A percentile compares a stretch with the other conserved stretches of the same genome.
These are phyloP conservation scores for Typhlomys cinereus DNA, from an alignment of 2,113 vertebrate genomes.

Conservation along the genomic window DNA sequence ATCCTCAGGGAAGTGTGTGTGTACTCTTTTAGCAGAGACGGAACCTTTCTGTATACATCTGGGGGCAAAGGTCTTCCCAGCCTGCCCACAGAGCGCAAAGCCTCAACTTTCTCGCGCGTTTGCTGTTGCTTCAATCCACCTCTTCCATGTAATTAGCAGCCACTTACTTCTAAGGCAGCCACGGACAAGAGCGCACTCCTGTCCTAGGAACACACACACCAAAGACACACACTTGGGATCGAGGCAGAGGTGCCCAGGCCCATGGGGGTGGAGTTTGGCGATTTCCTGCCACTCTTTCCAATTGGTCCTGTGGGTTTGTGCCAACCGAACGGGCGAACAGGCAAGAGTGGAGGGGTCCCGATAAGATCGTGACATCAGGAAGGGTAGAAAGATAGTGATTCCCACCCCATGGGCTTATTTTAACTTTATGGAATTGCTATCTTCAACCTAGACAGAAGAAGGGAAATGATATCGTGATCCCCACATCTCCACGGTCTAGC, in stretches of 20 bases:
- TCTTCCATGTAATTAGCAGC: not conserved
- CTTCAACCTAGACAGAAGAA: not conserved
- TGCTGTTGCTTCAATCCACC: not conserved
- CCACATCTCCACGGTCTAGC: not conserved
- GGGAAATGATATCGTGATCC: not conserved
- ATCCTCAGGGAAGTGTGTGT: fast-evolving
- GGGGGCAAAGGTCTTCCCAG: not conserved
- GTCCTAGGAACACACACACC: fast-evolving
- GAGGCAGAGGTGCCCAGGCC: fast-evolving
- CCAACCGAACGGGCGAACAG: not conserved
- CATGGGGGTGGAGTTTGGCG: not conserved
- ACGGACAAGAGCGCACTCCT: not conserved
- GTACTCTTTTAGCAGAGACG: not conserved
- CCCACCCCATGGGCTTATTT: not conserved
- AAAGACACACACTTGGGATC: not conserved
- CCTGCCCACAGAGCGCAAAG: not conserved
- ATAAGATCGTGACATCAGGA: not conserved
- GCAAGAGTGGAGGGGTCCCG: not conserved
- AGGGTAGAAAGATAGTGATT: not conserved
- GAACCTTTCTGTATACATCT: too few relatives aligned
- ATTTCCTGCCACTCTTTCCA: not conserved
- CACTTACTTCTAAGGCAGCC: not conserved
- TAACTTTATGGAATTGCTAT: not conserved
- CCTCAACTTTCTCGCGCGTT: not conserved
- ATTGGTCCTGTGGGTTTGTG: not conserved